These are phyloP conservation scores for Daubentonia madagascariensis DNA, from an alignment of 2,113 vertebrate genomes.

Conservation along the genomic window DNA sequence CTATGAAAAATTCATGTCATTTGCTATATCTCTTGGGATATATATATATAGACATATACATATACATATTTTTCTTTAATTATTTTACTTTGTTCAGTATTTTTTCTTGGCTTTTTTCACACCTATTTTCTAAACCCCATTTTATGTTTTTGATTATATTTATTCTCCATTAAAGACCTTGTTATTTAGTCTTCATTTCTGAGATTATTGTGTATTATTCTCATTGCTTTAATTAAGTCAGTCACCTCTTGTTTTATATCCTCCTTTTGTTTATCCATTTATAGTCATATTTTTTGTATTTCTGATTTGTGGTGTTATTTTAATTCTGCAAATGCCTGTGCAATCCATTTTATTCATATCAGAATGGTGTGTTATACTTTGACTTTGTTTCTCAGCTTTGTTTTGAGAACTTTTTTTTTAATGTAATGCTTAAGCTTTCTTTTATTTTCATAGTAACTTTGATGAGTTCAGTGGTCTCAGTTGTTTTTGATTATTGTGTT, in stretches of 20 bases:
- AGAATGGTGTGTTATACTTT: neutral
- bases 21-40: neutral
- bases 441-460: neutral
- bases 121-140: neutral
- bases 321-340: neutral
- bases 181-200: neutral
- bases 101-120: neutral
- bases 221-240: neutral
- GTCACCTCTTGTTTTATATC: neutral
- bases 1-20: neutral
- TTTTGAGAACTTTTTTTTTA: neutral
- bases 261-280: neutral
- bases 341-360: neutral
- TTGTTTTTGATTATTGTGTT: neutral
- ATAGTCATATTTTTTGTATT: neutral
- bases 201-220: neutral
- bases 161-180: neutral
- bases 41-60: neutral
- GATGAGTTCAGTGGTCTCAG: neutral
- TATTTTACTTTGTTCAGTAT: neutral
- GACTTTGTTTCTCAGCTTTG: neutral
- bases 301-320: neutral
- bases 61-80: neutral
- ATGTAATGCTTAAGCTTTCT: neutral
- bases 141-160: neutral